Evolutionary conservation across 2,888 invertebrate species (phyloP).

Genomic region (Caenorhabditis sp.): DNA sequence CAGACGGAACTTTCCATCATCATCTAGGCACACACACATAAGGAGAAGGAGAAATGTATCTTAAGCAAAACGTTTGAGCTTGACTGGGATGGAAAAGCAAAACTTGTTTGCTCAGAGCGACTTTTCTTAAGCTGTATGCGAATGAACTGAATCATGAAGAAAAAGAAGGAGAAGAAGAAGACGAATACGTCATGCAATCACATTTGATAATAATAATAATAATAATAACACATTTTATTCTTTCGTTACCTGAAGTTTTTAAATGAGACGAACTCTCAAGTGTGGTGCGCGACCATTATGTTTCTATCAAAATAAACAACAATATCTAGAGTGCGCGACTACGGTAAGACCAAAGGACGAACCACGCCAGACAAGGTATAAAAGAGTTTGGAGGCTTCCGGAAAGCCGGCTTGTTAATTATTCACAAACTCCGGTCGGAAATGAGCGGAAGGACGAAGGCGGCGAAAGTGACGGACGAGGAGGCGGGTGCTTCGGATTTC

Average conservation of each 20-base stretch:
- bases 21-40: conserved; percentile 15
- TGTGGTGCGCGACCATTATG: neutral
- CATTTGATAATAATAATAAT: conserved; percentile 1
- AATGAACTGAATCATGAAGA: conserved; percentile 53
- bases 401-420: conserved; percentile 2
- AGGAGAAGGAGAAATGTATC: too few relatives aligned
- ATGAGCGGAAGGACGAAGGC: conserved; percentile 17
- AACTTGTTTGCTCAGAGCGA: conserved; percentile 22
- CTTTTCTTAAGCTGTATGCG: conserved; percentile 56
- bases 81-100: conserved; percentile 3
- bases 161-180: neutral
- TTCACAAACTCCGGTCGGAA: conserved; percentile 19
- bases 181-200: conserved; percentile 15
- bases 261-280: conserved; percentile 1
- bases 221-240: neutral
- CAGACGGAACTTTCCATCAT: conserved; percentile 2
- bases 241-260: neutral
- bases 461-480: conserved; percentile 31
- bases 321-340: neutral
- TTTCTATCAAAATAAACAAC: neutral
- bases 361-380: neutral
- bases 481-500: conserved; percentile 41
- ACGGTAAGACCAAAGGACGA: neutral
- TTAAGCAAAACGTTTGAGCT: conserved; percentile 20
- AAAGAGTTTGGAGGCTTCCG: neutral